phyloP scores from a whole-genome alignment of 1,140 invertebrate species.

The Listronotus bonariensis region DNA sequence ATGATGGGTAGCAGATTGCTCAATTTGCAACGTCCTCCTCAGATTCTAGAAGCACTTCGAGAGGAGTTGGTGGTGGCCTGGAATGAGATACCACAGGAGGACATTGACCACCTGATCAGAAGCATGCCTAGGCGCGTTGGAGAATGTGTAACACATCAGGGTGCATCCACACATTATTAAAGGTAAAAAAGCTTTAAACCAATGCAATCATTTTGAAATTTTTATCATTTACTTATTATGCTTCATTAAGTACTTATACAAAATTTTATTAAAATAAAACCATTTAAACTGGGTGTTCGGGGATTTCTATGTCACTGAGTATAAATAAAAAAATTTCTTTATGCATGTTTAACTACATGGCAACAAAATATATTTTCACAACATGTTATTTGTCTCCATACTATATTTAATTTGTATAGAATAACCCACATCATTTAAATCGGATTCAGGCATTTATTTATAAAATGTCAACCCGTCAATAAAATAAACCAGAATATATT shows the following conservation, averaged over 20 bases:
- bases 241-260: too few relatives aligned
- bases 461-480: constrained; percentile 32
- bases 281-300: not conserved
- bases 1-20: constrained; percentile 14
- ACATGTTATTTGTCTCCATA: too few relatives aligned
- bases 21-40: constrained; percentile 7
- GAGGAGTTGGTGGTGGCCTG: not conserved
- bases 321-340: too few relatives aligned
- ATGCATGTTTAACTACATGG: too few relatives aligned
- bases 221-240: not conserved
- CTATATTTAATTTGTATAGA: not conserved
- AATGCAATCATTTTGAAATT: not conserved
- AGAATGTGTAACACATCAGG: not conserved
- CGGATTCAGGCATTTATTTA: constrained; percentile 18
- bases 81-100: not conserved
- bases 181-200: too few relatives aligned
- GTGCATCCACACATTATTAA: constrained; percentile 1
- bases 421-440: constrained; percentile 13
- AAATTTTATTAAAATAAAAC: too few relatives aligned
- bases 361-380: too few relatives aligned
- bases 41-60: constrained; percentile 10
- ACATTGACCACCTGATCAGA: not conserved
- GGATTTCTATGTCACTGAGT: not conserved
- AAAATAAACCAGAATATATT: constrained; percentile 30
- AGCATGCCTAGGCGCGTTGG: not conserved